These are phyloP conservation scores for Manis javanica DNA, from an alignment of 2,797 vertebrate genomes.

Conservation along the genomic window DNA sequence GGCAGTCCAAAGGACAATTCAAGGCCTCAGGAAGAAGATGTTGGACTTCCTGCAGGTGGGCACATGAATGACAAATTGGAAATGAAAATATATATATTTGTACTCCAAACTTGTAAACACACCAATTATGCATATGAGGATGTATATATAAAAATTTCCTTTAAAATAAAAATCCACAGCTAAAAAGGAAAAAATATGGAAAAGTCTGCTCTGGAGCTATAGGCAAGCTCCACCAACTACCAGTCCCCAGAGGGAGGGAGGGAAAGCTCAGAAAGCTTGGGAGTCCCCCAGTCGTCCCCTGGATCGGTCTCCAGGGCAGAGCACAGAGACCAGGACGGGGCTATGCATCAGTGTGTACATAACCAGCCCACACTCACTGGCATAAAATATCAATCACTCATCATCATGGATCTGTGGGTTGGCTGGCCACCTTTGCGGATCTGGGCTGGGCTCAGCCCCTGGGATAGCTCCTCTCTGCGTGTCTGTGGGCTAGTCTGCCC, in stretches of 20 bases:
- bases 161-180: background rate
- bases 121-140: background rate
- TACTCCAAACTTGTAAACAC: background rate
- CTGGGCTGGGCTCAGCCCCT: background rate
- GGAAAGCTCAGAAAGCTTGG: background rate
- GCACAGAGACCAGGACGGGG: background rate
- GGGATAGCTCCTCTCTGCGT: too few relatives aligned
- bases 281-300: background rate
- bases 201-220: background rate
- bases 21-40: background rate
- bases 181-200: background rate
- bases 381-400: background rate
- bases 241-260: background rate
- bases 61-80: background rate
- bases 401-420: background rate
- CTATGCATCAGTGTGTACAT: too few relatives aligned
- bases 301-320: background rate
- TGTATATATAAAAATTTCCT: background rate
- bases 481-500: background rate
- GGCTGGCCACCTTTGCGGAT: accelerated
- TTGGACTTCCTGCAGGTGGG: background rate
- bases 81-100: background rate
- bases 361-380: background rate
- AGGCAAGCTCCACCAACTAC: background rate
- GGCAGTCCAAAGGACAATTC: too few relatives aligned